Evolutionary conservation across 2,797 vertebrate species (phyloP).

Genomic region (Podarcis siculus): DNA sequence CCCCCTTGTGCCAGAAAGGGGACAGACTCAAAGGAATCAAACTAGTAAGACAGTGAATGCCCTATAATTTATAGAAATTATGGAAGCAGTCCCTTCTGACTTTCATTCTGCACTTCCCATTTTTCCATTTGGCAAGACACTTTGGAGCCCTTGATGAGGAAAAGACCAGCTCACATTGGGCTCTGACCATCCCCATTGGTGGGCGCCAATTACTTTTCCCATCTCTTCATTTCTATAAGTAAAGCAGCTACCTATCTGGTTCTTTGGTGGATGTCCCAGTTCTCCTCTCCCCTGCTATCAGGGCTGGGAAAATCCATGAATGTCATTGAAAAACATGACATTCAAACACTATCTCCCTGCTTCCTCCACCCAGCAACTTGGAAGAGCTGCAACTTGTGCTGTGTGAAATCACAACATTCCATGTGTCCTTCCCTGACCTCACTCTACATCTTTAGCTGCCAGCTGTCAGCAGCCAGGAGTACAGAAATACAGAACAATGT

Average conservation of each 20-base stretch:
- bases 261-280: neutral
- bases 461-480: neutral
- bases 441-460: neutral
- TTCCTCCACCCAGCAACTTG: neutral
- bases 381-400: neutral
- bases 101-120: neutral
- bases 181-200: neutral
- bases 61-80: neutral
- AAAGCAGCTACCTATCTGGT: too few relatives aligned
- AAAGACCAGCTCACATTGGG: neutral
- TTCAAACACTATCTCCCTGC: too few relatives aligned
- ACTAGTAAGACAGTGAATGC: neutral
- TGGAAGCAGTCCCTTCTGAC: neutral
- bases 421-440: neutral
- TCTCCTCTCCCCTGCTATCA: neutral
- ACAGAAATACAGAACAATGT: neutral
- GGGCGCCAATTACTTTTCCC: too few relatives aligned
- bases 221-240: too few relatives aligned
- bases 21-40: neutral
- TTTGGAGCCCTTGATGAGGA: neutral
- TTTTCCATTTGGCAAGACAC: neutral
- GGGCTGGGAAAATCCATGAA: neutral
- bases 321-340: too few relatives aligned
- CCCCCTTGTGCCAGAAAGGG: neutral
- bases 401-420: neutral